phyloP scores from a whole-genome alignment of 2,888 invertebrate genomes.

The Anodontia alba region DNA sequence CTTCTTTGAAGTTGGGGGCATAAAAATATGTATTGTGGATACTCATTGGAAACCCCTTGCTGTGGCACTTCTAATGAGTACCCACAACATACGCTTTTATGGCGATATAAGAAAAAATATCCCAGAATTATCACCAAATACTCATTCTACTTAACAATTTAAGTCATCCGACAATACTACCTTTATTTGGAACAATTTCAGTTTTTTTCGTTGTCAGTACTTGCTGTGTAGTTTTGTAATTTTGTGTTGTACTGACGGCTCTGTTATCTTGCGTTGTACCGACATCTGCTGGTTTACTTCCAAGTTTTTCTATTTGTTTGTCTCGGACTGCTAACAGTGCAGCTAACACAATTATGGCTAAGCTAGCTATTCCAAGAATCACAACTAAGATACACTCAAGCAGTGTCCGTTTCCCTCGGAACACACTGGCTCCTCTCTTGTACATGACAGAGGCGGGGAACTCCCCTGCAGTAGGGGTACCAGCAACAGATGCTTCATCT shows the following conservation, averaged over 20 bases:
- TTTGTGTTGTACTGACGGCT: background rate
- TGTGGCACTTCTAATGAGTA: no score
- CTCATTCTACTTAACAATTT: no score
- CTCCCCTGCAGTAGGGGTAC: conserved; percentile 78
- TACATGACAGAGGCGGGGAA: conserved; percentile 77
- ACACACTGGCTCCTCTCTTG: conserved; percentile 74
- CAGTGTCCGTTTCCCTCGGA: conserved; percentile 74
- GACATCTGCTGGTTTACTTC: background rate
- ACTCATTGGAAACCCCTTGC: no score
- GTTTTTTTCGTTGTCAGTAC: background rate
- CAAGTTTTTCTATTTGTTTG: conserved; percentile 39
- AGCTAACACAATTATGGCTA: conserved; percentile 75
- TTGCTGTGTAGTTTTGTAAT: background rate
- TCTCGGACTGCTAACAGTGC: conserved; percentile 68
- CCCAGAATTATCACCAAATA: no score
- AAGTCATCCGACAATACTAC: no score
- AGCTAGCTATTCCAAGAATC: conserved; percentile 63
- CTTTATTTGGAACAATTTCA: background rate
- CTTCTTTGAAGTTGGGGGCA: no score
- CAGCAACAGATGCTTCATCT: conserved; percentile 81
- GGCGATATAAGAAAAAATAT: no score
- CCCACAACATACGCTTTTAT: no score
- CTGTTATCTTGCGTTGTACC: background rate
- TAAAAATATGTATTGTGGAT: no score
- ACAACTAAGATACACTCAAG: conserved; percentile 76